These are phyloP conservation scores for Pristionchus fissidentatus DNA, from an alignment of 2,888 invertebrate genomes.

Conservation along the genomic window DNA sequence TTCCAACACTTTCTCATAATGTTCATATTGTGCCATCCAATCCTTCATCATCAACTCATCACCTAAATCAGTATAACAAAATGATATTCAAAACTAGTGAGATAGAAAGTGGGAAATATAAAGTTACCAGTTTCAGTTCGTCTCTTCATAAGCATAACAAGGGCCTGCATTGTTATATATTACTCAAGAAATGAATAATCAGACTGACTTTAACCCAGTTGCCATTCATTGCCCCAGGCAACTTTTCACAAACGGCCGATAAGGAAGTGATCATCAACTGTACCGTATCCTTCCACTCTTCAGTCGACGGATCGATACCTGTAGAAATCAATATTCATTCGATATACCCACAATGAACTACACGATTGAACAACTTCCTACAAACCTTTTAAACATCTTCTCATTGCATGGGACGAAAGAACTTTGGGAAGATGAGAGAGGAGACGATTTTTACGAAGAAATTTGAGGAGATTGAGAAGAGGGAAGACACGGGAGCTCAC, in stretches of 20 bases:
- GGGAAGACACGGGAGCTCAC: background rate
- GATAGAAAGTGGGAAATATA: no score
- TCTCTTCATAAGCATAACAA: no score
- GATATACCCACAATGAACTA: background rate
- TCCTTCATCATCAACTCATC: no score
- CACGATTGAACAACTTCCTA: background rate
- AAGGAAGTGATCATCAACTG: background rate
- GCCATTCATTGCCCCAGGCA: no score
- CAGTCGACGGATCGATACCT: background rate
- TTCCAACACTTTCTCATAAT: no score
- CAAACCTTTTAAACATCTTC: background rate
- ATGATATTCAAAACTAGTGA: no score
- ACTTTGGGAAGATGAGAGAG: background rate
- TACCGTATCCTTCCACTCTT: background rate
- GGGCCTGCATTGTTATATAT: no score
- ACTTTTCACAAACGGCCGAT: background rate
- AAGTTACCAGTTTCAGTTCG: no score
- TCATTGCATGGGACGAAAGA: background rate
- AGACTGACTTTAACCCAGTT: no score
- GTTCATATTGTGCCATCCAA: no score
- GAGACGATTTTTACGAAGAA: background rate
- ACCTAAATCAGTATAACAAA: no score
- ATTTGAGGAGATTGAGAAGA: background rate
- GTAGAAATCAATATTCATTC: background rate
- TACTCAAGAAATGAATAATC: no score